Base-by-base conservation (phyloP, 2,797 vertebrate genomes). In the Pseudocheirus occidentalis region DNA sequence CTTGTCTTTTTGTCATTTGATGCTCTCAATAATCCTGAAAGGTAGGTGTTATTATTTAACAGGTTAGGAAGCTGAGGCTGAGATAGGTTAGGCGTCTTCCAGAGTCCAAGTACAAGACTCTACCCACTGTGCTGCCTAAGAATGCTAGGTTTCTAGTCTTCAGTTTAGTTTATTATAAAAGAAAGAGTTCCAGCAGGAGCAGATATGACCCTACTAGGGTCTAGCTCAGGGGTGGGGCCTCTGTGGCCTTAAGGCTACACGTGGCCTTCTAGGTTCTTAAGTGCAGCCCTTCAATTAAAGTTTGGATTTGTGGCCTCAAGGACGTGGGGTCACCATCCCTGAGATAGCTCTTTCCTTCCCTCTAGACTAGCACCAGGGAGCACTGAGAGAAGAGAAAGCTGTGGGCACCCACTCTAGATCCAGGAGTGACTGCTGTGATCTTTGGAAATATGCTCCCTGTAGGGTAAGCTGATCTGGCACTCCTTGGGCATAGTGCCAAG, bases 381-480 rank as follows among this genome's bases (percentile, higher is more conserved):
- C 53, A 90, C 93, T 93, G 29, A 16, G 27, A 50, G 91, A 0
- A 0, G 92, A 62, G 40, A 40, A 24, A n/a, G 89, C 27, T 90
- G n/a, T 6, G 24, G 91, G 73, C 18, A 46, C 66, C n/a, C 0
- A 7, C 95, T 94, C 55, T 54, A 58, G 59, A 94, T 55, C 93
- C 29, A 29, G 90, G 93, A 87, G 94, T 90, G 95, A 96, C 95
- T 95, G 94, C 93, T 57, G 1, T 58, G 89, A 55, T 91, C 95
- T 95, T 93, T 81, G 57, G 52, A 96, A 95, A 87, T 90, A 90
- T 54, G 81, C 89, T 96, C 89, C 95, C 62, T 53, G 90, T 92
- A 95, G 94, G 93, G 73, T 50, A 5, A 89, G 62, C 50, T 50
- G 73, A 4, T 81, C 94, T 95, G 96, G 96, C 96, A 93, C 92